Percentiles rank a stretch among this genome's conserved stretches.
Conservation (phyloP, 2,113 vertebrate genomes). For the Malurus melanocephalus region DNA sequence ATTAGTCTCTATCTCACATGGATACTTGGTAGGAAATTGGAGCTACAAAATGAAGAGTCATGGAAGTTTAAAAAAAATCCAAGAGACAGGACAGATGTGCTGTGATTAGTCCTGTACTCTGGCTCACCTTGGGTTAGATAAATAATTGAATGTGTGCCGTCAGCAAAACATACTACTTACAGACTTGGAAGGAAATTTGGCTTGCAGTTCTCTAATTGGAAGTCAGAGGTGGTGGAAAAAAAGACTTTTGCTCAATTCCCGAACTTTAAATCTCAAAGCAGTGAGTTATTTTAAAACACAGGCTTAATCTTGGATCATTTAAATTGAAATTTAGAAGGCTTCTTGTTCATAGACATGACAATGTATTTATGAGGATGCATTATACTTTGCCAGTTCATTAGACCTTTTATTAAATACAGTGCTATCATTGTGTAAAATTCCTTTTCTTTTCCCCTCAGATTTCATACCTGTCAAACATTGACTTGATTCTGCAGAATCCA, state of each 20-base stretch:
- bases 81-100: conserved; percentile 32
- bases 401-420: background rate
- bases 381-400: background rate
- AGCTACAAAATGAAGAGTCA: conserved; percentile 62
- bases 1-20: conserved; percentile 47
- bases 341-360: background rate
- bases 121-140: conserved; percentile 76
- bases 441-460: background rate
- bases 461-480: background rate
- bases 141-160: conserved; percentile 66
- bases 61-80: conserved; percentile 63
- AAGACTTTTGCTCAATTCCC: background rate
- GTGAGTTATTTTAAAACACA: background rate
- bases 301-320: background rate
- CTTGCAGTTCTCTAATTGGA: conserved; percentile 50
- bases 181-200: conserved; percentile 56
- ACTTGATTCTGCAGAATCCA: background rate
- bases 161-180: conserved; percentile 30
- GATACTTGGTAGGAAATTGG: conserved; percentile 57
- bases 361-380: background rate
- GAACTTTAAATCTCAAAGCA: background rate
- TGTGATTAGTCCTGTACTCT: conserved; percentile 61
- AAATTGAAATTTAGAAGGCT: background rate
- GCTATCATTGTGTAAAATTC: background rate
- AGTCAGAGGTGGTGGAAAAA: conserved; percentile 47